These are phyloP conservation scores for Momotus momota DNA, from an alignment of 2,797 vertebrate species.

Conservation along the genomic window DNA sequence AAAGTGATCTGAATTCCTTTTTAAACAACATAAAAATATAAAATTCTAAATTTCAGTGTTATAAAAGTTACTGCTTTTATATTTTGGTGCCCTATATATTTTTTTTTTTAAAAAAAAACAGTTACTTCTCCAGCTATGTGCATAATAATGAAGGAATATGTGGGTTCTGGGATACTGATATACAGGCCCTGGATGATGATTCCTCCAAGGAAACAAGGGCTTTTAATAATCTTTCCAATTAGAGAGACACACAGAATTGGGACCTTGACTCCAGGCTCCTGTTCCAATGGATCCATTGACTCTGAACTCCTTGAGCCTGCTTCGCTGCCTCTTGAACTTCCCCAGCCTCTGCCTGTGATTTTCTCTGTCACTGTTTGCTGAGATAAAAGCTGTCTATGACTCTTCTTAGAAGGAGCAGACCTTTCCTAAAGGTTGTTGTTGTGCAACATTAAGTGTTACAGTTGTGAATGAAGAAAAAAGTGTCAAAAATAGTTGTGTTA, in stretches of 20 bases:
- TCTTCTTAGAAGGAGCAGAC: neutral
- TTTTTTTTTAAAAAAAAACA: too few relatives aligned
- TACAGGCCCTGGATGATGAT: neutral
- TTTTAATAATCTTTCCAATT: neutral
- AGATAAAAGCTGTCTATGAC: neutral
- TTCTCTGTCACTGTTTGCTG: neutral
- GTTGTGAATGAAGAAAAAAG: neutral
- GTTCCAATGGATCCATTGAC: neutral
- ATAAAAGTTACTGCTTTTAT: neutral
- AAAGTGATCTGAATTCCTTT: neutral
- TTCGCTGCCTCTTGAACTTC: neutral
- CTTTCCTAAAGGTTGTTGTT: neutral
- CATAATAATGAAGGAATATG: neutral
- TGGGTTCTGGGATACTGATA: neutral
- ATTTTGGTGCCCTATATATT: neutral
- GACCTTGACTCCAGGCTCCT: neutral
- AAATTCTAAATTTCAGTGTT: neutral
- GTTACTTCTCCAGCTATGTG: neutral
- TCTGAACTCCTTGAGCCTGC: neutral
- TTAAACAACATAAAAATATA: neutral
- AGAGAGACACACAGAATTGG: neutral
- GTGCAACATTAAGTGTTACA: neutral
- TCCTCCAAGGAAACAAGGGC: neutral
- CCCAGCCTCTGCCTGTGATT: neutral
- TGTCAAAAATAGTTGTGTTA: neutral